A percentile compares a stretch with the other conserved stretches of the same genome.
Conservation (phyloP, 2,797 vertebrate species). For the Sebastolobus alascanus region DNA sequence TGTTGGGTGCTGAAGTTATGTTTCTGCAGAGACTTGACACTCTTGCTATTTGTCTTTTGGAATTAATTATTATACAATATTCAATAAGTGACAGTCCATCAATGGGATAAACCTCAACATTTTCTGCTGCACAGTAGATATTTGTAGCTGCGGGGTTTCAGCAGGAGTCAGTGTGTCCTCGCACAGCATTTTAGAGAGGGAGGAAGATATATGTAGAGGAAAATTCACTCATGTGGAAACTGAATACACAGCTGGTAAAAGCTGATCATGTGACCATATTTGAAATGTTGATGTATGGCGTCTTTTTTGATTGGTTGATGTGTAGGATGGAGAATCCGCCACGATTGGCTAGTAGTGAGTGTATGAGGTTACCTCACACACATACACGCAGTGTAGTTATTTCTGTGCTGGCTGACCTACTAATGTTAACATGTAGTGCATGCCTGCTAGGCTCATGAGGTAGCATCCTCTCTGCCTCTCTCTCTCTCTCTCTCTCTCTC, state of each 20-base stretch:
- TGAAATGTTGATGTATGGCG: conserved; percentile 57
- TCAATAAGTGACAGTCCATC: background rate
- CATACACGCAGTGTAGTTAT: conserved; percentile 72
- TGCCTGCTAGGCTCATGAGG: conserved; percentile 80
- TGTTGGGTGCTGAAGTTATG: background rate
- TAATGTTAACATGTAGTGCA: conserved; percentile 82
- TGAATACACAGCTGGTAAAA: conserved; percentile 60
- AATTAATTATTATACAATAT: background rate
- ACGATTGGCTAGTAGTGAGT: conserved; percentile 43
- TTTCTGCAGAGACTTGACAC: conserved; percentile 18
- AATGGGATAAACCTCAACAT: background rate
- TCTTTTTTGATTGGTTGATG: conserved; percentile 47
- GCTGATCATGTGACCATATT: conserved; percentile 49
- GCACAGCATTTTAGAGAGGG: background rate
- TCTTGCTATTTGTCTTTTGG: background rate
- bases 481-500: conserved; percentile 21
- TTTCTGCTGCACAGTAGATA: background rate
- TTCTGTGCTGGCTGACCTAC: conserved; percentile 84
- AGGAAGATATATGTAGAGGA: background rate
- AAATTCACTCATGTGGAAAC: conserved; percentile 51
- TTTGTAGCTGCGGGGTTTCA: background rate
- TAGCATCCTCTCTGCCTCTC: conserved; percentile 59
- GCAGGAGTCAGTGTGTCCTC: conserved; percentile 7
- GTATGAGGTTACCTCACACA: conserved; percentile 58
- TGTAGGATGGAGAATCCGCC: conserved; percentile 37